Evolutionary conservation across 2,888 invertebrate species (phyloP).

Genomic region (Chelonus formosanus): DNA sequence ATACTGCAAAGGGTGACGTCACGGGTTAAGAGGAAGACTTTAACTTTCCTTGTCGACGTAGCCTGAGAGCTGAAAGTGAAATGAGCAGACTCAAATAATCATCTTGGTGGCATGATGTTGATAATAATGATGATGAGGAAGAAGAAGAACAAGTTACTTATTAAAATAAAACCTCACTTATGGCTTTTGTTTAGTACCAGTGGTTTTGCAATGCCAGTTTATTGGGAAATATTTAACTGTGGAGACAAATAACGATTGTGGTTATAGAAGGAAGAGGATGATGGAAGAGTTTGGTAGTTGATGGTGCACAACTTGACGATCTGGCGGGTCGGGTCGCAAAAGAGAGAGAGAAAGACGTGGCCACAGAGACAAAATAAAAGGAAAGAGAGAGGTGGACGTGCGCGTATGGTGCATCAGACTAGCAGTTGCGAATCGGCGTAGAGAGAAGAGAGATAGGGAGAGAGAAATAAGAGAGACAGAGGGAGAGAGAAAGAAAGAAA

Average conservation of each 20-base stretch:
- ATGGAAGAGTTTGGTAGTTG: conserved; percentile 23
- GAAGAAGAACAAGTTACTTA: conserved; percentile 34
- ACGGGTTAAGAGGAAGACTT: too few species aligned
- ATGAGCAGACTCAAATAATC: neutral
- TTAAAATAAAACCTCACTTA: too few species aligned
- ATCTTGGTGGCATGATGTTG: too few species aligned
- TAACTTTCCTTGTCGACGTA: too few species aligned
- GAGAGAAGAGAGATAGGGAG: conserved; percentile 44
- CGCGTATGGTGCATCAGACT: conserved; percentile 58
- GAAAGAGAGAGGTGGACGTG: conserved; percentile 29
- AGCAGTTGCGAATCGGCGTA: conserved; percentile 52
- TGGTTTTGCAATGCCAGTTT: neutral
- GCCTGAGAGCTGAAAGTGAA: neutral
- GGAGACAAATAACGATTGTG: conserved; percentile 32
- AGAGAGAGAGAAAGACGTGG: conserved; percentile 28
- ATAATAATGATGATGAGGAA: conserved; percentile 17
- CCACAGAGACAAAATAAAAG: conserved; percentile 23
- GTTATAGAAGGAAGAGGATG: conserved; percentile 26
- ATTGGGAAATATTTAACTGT: neutral
- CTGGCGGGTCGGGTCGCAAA: conserved; percentile 16
- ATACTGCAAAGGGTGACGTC: conserved; percentile 10
- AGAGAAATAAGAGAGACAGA: conserved; percentile 38
- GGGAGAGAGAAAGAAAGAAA: conserved; percentile 50
- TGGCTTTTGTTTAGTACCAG: conserved; percentile 10
- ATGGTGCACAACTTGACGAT: conserved; percentile 10